Conservation (phyloP, 2,113 vertebrate species). For the Phodopus roborovskii region DNA sequence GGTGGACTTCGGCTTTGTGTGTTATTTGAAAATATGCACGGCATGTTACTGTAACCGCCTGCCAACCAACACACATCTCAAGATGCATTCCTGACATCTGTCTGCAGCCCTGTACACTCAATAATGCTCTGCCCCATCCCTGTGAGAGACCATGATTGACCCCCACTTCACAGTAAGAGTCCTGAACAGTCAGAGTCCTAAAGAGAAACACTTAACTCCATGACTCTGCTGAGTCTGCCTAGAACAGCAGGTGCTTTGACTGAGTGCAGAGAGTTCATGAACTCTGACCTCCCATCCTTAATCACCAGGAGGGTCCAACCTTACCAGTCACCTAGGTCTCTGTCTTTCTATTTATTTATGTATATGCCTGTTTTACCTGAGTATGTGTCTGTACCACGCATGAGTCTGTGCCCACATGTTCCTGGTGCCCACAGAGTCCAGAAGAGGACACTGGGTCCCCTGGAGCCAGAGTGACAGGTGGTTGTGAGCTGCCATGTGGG, state of each 20-base stretch:
- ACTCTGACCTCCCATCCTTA: not conserved
- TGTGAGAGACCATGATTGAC: not conserved
- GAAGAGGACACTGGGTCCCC: not conserved
- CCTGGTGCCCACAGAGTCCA: not conserved
- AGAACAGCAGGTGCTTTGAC: not conserved
- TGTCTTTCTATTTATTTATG: not conserved
- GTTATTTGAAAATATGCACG: not conserved
- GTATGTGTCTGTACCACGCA: not conserved
- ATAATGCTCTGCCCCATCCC: not conserved
- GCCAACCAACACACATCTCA: not conserved
- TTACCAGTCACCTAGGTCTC: not conserved
- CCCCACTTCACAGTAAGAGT: not conserved
- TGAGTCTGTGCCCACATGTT: not conserved
- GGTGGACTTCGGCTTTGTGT: not conserved
- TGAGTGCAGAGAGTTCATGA: not conserved
- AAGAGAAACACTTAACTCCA: not conserved
- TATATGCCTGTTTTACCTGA: not conserved
- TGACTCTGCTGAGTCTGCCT: not conserved
- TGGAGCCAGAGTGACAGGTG: not conserved
- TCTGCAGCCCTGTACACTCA: not conserved
- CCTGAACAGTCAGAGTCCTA: not conserved
- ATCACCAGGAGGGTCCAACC: not conserved
- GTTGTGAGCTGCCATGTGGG: not conserved
- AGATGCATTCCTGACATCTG: not conserved
- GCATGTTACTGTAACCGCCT: not conserved